A percentile compares a stretch with the other conserved stretches of the same genome.
These are phyloP conservation scores for Campoplex nolae DNA, from an alignment of 2,888 invertebrate species.

Conservation along the genomic window DNA sequence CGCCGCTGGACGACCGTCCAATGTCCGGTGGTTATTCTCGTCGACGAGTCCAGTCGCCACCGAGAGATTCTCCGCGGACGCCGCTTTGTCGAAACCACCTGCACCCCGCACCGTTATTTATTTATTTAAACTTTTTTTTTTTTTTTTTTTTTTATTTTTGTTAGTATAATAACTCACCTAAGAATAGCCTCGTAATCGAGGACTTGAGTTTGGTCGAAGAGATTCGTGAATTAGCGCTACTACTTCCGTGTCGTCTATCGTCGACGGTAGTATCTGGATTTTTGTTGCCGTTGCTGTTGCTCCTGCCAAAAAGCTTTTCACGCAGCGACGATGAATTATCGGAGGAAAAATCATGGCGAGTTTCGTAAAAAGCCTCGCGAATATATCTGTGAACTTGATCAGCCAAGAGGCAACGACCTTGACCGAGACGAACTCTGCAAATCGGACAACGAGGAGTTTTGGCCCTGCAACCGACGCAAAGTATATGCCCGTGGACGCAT, in stretches of 20 bases:
- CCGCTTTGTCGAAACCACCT: slow-evolving; percentile 77
- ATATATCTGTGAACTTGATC: slow-evolving; percentile 80
- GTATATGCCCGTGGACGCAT: slow-evolving; percentile 88
- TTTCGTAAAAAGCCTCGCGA: slow-evolving; percentile 77
- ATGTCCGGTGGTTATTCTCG: slow-evolving; percentile 42
- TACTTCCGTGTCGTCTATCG: background rate
- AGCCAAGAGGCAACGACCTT: slow-evolving; percentile 82
- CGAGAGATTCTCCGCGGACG: slow-evolving; percentile 80
- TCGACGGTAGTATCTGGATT: background rate
- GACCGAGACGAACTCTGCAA: slow-evolving; percentile 85
- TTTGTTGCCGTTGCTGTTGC: background rate
- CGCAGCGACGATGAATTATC: slow-evolving; percentile 68
- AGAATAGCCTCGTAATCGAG: slow-evolving; percentile 61
- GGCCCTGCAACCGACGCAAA: slow-evolving; percentile 86
- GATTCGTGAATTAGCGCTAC: slow-evolving; percentile 14
- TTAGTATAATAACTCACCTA: slow-evolving; percentile 59
- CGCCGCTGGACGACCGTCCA: slow-evolving; percentile 48
- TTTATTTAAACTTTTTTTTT: background rate
- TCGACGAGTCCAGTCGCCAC: slow-evolving; percentile 46
- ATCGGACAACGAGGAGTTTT: slow-evolving; percentile 87
- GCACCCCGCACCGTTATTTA: background rate
- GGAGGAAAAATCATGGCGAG: slow-evolving; percentile 47
- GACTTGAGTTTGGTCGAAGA: slow-evolving; percentile 58
- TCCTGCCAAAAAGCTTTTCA: slow-evolving; percentile 75
- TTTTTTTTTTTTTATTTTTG: background rate